phyloP scores from a whole-genome alignment of 2,113 vertebrate genomes.

The Piprites chloris region DNA sequence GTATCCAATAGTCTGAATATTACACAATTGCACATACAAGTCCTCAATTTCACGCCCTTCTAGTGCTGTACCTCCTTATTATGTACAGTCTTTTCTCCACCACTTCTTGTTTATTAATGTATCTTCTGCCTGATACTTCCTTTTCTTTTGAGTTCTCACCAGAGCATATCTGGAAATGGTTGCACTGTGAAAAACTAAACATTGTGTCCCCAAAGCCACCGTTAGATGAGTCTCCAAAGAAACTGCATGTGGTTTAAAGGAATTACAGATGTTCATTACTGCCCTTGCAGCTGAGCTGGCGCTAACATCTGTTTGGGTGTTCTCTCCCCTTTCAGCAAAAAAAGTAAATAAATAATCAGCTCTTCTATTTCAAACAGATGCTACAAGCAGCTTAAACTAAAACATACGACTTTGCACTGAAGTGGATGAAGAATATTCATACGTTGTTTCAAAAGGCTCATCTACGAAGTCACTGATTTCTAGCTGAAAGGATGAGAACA shows the following conservation, averaged over 20 bases:
- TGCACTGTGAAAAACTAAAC: background rate
- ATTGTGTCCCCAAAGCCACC: background rate
- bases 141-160: background rate
- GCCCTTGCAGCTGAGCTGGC: background rate
- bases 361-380: background rate
- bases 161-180: background rate
- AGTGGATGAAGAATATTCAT: background rate
- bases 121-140: background rate
- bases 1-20: background rate
- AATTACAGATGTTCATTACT: background rate
- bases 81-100: background rate
- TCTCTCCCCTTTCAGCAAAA: background rate
- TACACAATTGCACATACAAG: background rate
- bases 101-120: background rate
- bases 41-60: background rate
- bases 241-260: background rate
- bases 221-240: background rate
- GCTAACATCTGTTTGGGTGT: background rate
- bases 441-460: background rate
- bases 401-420: background rate
- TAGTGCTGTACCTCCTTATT: background rate
- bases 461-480: background rate
- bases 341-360: background rate
- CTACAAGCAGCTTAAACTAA: background rate
- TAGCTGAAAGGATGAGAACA: background rate